These are phyloP conservation scores for Drosophila bocqueti DNA, from an alignment of 1,140 invertebrate species.

Conservation along the genomic window DNA sequence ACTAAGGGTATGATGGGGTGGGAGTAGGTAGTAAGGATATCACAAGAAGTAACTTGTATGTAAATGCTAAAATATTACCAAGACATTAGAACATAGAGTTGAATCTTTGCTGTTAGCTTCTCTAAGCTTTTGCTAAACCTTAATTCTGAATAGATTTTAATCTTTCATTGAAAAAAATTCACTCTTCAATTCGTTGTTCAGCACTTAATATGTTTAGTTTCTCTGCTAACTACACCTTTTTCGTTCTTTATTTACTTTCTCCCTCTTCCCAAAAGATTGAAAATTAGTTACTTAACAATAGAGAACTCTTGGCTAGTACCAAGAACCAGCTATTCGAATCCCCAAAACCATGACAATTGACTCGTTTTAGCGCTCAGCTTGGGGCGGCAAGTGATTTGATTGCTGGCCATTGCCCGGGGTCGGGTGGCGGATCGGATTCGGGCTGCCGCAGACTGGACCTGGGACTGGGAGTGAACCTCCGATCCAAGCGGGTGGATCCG, in stretches of 20 bases:
- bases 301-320: not conserved
- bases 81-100: no score
- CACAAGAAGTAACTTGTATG: no score
- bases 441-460: constrained; percentile 9
- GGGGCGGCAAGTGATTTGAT: constrained; percentile 79
- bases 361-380: constrained; percentile 53
- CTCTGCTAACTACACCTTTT: not conserved
- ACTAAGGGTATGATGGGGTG: constrained; percentile 7
- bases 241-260: no score
- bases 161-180: no score
- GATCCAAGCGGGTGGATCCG: not conserved
- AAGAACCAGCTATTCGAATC: constrained; percentile 30
- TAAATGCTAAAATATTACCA: not conserved
- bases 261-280: no score
- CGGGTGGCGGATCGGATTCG: constrained; percentile 37
- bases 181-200: no score
- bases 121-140: no score
- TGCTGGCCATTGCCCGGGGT: constrained; percentile 57
- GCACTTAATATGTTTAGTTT: not conserved
- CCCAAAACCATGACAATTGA: constrained; percentile 1
- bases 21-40: no score
- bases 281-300: not conserved
- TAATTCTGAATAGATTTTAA: no score
- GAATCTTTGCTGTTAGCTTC: no score
- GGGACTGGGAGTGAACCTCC: constrained; percentile 14